These are phyloP conservation scores for Agrochola macilenta DNA, from an alignment of 2,888 invertebrate species.

Conservation along the genomic window DNA sequence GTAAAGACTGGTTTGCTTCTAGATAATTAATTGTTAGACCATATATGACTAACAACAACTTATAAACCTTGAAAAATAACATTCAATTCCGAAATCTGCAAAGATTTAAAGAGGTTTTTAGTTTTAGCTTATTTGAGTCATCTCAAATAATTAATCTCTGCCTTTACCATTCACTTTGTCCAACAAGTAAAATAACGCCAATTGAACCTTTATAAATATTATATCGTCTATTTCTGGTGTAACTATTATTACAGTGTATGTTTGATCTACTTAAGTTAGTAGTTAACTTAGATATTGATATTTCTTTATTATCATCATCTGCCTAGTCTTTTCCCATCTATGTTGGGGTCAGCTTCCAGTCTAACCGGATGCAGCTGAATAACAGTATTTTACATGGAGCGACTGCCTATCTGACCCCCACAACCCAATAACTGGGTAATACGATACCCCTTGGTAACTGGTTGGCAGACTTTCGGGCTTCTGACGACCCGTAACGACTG, in stretches of 20 bases:
- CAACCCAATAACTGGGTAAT: no score
- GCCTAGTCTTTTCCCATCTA: no score
- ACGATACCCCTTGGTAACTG: no score
- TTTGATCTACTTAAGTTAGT: neutral
- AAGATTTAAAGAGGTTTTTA: neutral
- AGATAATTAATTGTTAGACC: conserved; percentile 7
- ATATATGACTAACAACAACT: conserved; percentile 12
- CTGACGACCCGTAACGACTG: no score
- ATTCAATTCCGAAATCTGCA: conserved; percentile 23
- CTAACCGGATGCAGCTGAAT: no score
- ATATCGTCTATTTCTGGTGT: neutral
- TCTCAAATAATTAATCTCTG: neutral
- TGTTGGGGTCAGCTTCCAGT: no score
- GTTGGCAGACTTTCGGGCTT: no score
- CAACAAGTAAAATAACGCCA: no score
- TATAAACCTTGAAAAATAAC: conserved; percentile 8
- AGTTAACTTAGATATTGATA: no score
- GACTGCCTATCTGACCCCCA: no score
- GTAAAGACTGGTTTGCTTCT: conserved; percentile 25
- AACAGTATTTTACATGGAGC: no score
- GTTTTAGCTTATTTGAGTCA: neutral
- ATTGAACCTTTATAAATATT: neutral
- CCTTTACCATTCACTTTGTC: neutral
- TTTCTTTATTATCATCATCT: no score
- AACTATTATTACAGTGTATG: neutral